A percentile compares a stretch with the other conserved stretches of the same genome.
phyloP scores from a whole-genome alignment of 2,888 invertebrate species.

The Tetranychus truncatus region DNA sequence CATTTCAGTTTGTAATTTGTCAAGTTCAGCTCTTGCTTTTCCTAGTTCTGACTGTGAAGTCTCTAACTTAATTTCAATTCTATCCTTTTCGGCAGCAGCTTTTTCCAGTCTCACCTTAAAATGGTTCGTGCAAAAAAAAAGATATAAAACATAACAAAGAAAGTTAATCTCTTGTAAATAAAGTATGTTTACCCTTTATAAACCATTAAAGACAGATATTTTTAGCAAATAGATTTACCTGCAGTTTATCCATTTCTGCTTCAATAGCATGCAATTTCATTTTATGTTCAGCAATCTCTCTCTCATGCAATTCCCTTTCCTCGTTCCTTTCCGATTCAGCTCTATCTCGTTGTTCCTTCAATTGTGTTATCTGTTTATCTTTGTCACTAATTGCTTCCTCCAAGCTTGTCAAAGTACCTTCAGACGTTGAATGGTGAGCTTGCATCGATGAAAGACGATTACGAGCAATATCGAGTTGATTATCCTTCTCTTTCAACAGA shows the following conservation, averaged over 20 bases:
- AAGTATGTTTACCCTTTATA: too few species aligned
- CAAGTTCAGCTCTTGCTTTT: slow-evolving; percentile 78
- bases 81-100: slow-evolving; percentile 71
- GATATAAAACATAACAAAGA: slow-evolving; percentile 2
- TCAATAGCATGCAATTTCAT: slow-evolving; percentile 77
- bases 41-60: slow-evolving; percentile 80
- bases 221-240: slow-evolving; percentile 21
- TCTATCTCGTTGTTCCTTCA: slow-evolving; percentile 79
- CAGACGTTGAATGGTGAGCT: slow-evolving; percentile 74
- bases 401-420: slow-evolving; percentile 73
- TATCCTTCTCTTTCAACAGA: slow-evolving; percentile 87
- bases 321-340: slow-evolving; percentile 90
- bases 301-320: slow-evolving; percentile 76
- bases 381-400: slow-evolving; percentile 91
- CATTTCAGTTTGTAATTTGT: slow-evolving; percentile 72
- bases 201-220: too few species aligned
- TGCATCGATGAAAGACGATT: slow-evolving; percentile 72
- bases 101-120: slow-evolving; percentile 58
- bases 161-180: not conserved
- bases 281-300: slow-evolving; percentile 82
- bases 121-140: not conserved
- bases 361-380: slow-evolving; percentile 86
- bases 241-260: slow-evolving; percentile 44
- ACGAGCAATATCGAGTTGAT: slow-evolving; percentile 85
- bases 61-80: slow-evolving; percentile 72